Evolutionary conservation across 2,888 invertebrate species (phyloP).

Genomic region (Eupeodes latifasciatus): DNA sequence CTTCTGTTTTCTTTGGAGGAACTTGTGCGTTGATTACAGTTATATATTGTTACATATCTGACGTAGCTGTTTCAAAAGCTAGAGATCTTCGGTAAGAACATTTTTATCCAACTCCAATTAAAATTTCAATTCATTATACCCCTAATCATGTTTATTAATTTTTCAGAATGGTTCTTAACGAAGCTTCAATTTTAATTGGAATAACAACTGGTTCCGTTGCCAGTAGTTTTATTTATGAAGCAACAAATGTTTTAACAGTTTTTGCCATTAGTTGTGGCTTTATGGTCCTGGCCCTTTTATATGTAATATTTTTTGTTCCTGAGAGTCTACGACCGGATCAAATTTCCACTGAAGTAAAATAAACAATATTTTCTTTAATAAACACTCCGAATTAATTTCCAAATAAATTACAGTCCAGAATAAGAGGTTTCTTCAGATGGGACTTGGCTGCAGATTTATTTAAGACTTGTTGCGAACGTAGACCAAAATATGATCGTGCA

Average conservation of each 20-base stretch:
- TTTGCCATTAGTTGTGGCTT: constrained; percentile 80
- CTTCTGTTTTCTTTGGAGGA: constrained; percentile 87
- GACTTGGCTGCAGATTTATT: constrained; percentile 82
- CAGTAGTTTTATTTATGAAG: constrained; percentile 86
- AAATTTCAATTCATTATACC: too few relatives aligned
- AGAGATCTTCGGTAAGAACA: constrained; percentile 80
- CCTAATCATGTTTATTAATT: neutral
- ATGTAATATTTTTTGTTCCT: constrained; percentile 81
- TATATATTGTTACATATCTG: constrained; percentile 88
- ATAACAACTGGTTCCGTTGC: constrained; percentile 86
- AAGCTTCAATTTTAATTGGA: constrained; percentile 87
- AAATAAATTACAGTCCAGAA: constrained; percentile 78
- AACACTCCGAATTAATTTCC: neutral
- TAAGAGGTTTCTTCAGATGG: constrained; percentile 83
- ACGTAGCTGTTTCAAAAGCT: constrained; percentile 86
- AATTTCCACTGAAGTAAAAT: constrained; percentile 80
- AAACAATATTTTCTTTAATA: constrained; percentile 9
- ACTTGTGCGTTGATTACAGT: constrained; percentile 87
- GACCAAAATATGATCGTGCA: constrained; percentile 82
- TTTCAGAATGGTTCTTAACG: constrained; percentile 87
- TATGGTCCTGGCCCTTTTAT: constrained; percentile 79
- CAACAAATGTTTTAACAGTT: constrained; percentile 80
- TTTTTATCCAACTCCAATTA: neutral
- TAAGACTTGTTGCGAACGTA: constrained; percentile 81
- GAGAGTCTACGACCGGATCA: constrained; percentile 81